Conservation (phyloP, 2,113 vertebrate species). For the Prolemur simus region DNA sequence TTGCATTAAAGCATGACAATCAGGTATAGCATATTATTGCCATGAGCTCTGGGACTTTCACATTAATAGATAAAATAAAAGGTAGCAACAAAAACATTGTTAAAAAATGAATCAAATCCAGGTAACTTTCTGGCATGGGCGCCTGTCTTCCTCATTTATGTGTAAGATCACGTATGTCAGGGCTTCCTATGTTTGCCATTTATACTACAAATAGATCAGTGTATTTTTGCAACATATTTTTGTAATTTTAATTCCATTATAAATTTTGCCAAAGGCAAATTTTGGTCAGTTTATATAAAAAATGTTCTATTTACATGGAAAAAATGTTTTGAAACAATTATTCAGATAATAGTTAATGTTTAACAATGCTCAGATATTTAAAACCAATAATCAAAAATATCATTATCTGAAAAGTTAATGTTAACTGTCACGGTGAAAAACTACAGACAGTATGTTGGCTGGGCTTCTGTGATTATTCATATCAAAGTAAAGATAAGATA, state of each 20-base stretch:
- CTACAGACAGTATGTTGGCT: not conserved
- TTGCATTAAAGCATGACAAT: not conserved
- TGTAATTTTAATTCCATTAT: not conserved
- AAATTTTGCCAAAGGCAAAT: not conserved
- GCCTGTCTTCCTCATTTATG: not conserved
- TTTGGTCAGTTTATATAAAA: not conserved
- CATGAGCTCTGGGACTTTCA: not conserved
- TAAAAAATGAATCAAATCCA: not conserved
- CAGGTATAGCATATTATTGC: not conserved
- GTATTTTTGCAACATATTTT: not conserved
- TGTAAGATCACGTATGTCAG: not conserved
- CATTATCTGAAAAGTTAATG: slow-evolving; percentile 12
- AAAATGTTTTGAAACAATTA: not conserved
- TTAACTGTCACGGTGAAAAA: not conserved
- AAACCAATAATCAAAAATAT: not conserved
- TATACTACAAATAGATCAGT: not conserved
- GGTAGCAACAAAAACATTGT: not conserved
- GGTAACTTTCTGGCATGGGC: not conserved
- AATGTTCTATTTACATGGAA: not conserved
- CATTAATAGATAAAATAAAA: not conserved
- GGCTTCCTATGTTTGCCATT: not conserved
- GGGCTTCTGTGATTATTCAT: not conserved
- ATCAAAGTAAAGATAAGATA: slow-evolving; percentile 6
- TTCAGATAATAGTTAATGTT: not conserved
- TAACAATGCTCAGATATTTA: not conserved